Conservation (phyloP, 2,888 invertebrate genomes). For the Tenthredo mesomela region DNA sequence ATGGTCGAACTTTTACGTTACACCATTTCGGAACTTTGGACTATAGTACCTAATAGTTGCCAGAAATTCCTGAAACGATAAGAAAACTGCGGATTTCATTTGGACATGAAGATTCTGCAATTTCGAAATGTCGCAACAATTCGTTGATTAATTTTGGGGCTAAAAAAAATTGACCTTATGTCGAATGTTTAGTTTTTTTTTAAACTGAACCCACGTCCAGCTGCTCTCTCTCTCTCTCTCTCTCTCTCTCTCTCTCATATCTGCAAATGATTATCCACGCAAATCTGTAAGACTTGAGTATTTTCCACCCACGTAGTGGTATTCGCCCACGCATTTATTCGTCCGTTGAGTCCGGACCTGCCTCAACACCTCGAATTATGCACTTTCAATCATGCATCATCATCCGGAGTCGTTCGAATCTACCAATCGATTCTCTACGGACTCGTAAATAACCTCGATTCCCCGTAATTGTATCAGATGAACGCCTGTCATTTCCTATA, state of each 20-base stretch:
- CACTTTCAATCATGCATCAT: conserved; percentile 71
- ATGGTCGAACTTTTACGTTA: neutral
- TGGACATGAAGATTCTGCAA: no score
- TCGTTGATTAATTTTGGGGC: no score
- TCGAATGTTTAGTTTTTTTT: no score
- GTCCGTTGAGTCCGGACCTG: conserved; percentile 64
- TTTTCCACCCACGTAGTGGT: neutral
- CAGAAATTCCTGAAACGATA: no score
- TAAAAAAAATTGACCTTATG: no score
- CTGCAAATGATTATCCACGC: neutral
- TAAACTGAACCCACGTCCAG: neutral
- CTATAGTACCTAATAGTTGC: no score
- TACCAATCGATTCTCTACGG: conserved; percentile 32
- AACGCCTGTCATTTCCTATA: conserved; percentile 67
- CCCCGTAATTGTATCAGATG: conserved; percentile 75
- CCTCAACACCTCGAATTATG: conserved; percentile 75
- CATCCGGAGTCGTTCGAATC: conserved; percentile 15
- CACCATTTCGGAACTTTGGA: no score
- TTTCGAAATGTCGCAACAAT: no score
- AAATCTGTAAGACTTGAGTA: neutral
- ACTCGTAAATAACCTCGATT: conserved; percentile 71
- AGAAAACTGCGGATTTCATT: no score
- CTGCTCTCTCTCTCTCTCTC: neutral
- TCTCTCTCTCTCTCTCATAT: neutral
- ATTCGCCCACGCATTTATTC: neutral